Conservation (phyloP, 2,113 vertebrate genomes). For the Emydocephalus ijimae region DNA sequence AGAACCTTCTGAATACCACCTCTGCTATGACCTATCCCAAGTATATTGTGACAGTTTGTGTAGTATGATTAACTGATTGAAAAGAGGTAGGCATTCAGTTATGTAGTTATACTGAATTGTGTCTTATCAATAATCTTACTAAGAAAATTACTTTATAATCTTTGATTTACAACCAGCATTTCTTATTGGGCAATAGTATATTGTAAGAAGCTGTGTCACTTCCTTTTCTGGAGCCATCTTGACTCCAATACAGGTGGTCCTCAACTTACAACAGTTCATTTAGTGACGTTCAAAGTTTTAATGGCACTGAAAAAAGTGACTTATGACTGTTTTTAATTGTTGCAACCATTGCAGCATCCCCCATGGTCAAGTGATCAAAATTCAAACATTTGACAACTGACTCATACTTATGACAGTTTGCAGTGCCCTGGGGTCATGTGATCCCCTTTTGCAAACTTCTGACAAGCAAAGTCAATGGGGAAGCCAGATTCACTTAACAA, state of each 20-base stretch:
- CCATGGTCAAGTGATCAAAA: not conserved
- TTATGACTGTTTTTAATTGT: not conserved
- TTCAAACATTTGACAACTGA: not conserved
- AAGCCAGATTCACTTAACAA: not conserved
- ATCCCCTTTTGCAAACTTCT: not conserved
- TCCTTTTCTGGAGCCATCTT: not conserved
- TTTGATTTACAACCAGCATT: not conserved
- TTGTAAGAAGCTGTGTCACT: not conserved
- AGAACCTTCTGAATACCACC: too few species aligned
- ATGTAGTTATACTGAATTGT: not conserved
- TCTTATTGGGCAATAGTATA: not conserved
- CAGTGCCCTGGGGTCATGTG: not conserved
- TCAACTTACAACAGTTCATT: not conserved
- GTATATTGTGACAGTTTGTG: not conserved
- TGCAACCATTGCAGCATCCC: not conserved
- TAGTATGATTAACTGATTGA: not conserved
- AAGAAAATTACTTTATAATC: not conserved
- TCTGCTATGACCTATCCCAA: not conserved
- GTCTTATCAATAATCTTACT: not conserved
- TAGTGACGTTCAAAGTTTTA: not conserved
- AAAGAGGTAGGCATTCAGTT: not conserved
- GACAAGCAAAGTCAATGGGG: not conserved
- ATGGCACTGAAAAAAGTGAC: not conserved
- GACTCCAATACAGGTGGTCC: not conserved
- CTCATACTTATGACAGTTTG: not conserved